Evolutionary conservation across 2,113 vertebrate species (phyloP).

Genomic region (Corydoras sp.): DNA sequence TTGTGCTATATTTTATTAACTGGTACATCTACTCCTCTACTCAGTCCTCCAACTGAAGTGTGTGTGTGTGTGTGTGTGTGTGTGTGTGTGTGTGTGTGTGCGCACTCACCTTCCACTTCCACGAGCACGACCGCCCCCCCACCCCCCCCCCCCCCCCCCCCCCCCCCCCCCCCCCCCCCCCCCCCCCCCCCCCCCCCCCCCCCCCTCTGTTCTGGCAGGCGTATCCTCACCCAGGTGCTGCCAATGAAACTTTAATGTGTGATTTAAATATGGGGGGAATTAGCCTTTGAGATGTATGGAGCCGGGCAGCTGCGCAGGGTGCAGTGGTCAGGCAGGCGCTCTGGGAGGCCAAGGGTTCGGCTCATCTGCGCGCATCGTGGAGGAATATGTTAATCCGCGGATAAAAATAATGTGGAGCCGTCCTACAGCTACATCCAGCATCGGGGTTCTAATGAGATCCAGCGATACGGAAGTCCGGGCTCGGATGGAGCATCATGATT

Average conservation of each 20-base stretch:
- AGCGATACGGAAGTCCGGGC: slow-evolving; percentile 14
- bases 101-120: slow-evolving; percentile 41
- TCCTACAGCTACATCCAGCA: slow-evolving; percentile 26
- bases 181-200: slow-evolving; percentile 53
- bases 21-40: neutral
- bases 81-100: slow-evolving; percentile 12
- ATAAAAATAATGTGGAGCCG: slow-evolving; percentile 38
- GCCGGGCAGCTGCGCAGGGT: slow-evolving; percentile 67
- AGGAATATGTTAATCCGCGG: slow-evolving; percentile 38
- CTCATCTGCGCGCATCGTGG: slow-evolving; percentile 18
- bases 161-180: neutral
- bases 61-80: neutral
- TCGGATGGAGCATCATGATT: slow-evolving; percentile 20
- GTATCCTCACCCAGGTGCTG: slow-evolving; percentile 79
- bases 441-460: slow-evolving; percentile 40
- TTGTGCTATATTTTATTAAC: no score
- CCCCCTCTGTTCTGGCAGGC: slow-evolving; percentile 64
- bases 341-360: slow-evolving; percentile 37
- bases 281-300: slow-evolving; percentile 71
- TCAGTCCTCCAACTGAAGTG: no score
- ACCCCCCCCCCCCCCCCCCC: no score
- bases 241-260: slow-evolving; percentile 88
- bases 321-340: slow-evolving; percentile 42
- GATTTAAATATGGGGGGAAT: slow-evolving; percentile 88
- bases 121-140: slow-evolving; percentile 56